Conservation (phyloP, 53 echinoderm and acorn worm genomes). For the Crossaster papposus region DNA sequence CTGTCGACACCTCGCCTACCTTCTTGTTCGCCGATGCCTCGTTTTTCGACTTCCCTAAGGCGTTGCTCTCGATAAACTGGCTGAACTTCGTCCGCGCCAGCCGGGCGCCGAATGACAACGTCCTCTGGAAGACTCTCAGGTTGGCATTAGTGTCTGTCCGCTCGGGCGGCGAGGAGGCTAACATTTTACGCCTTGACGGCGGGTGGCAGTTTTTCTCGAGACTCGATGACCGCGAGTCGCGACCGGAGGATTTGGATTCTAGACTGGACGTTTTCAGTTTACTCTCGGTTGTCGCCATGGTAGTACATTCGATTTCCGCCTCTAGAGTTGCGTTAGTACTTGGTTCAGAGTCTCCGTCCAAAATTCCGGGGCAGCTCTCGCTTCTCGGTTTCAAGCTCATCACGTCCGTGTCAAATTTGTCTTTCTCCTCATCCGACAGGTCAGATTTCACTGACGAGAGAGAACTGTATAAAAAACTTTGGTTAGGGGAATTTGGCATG, state of each 20-base stretch:
- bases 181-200: constrained; percentile 23
- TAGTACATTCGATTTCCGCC: constrained; percentile 35
- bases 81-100: constrained; percentile 34
- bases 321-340: constrained; percentile 28
- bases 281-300: constrained; percentile 24
- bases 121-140: constrained; percentile 40
- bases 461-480: constrained; percentile 45
- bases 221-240: constrained; percentile 11
- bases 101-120: constrained; percentile 43
- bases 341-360: constrained; percentile 26
- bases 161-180: constrained; percentile 19
- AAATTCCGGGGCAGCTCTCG: constrained; percentile 26
- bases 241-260: not conserved
- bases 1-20: not conserved
- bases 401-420: not conserved
- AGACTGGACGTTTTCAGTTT: constrained; percentile 23
- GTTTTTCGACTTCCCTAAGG: constrained; percentile 33
- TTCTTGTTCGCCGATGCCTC: constrained; percentile 31
- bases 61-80: constrained; percentile 53
- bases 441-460: not conserved
- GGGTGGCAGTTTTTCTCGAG: constrained; percentile 30
- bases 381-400: constrained; percentile 19
- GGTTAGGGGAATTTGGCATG: constrained; percentile 43
- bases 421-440: not conserved
- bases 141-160: constrained; percentile 51